Percentiles rank a stretch among this genome's conserved stretches.
Evolutionary conservation across 2,797 vertebrate genomes (phyloP).

Genomic region (Trachops cirrhosus): DNA sequence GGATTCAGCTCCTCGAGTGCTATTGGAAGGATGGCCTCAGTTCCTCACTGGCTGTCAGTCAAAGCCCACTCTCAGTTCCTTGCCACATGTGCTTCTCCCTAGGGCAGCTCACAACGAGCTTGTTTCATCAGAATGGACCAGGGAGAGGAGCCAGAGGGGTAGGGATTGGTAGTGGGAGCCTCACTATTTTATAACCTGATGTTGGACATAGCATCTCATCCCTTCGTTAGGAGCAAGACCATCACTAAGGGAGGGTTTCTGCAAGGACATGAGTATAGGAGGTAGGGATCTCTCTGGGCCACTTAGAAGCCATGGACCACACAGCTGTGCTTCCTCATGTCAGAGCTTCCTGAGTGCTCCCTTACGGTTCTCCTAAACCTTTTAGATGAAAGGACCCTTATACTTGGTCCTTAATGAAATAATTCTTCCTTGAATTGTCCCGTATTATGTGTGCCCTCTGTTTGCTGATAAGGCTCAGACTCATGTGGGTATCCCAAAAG

Average conservation of each 20-base stretch:
- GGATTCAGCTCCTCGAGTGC: neutral
- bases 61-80: neutral
- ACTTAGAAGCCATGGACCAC: neutral
- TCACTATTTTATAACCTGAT: neutral
- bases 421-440: neutral
- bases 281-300: neutral
- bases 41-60: neutral
- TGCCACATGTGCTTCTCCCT: neutral
- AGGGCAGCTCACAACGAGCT: neutral
- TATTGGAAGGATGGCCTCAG: neutral
- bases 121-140: neutral
- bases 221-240: neutral
- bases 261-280: neutral
- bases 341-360: neutral
- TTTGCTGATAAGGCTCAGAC: neutral
- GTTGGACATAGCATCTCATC: neutral
- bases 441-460: neutral
- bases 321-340: neutral
- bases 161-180: neutral
- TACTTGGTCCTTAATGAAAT: neutral
- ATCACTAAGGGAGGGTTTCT: neutral
- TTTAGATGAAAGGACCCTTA: neutral
- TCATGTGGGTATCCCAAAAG: neutral
- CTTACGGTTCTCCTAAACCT: neutral
- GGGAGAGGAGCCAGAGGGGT: neutral